Base-by-base conservation (phyloP, 2,888 invertebrate genomes). In the Drosophila tripunctata region DNA sequence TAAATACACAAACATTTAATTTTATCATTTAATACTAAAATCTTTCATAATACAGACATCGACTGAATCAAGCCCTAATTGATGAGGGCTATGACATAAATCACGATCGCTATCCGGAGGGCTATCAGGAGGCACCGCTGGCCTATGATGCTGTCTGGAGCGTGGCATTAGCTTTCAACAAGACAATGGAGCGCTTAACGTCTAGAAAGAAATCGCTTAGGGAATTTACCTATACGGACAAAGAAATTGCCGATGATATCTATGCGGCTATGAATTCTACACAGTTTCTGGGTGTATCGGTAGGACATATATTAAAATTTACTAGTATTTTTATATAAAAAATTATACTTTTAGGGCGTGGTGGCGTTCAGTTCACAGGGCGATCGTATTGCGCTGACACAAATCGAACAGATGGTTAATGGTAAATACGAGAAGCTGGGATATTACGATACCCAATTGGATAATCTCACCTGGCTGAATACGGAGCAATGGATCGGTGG, bases 91-190 rank as follows among this genome's bases (percentile, higher is more conserved):
- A 96, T 91, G 96, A 97, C 89, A 96, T 97, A 78, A 96, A 96
- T 90, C 95, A 96, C 67, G 95, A 96, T 89, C 93, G 96, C 68
- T 97, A 95, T 91, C 97, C 97, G 2, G 97, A 97, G 91, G 98
- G 99, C 8, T 98, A 98, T 92, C 97, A 97, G 89, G 99, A 99
- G 92, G 99, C 99, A 5, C 99, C 99, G 0, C 92, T 99, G 57
- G 99, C 99, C 41, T 99, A 99, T 90, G 99, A 99, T 92, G 99
- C 99, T 7, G 97, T 99, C 45, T 99, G 99, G 99, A 98, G 99
- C 35, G 96, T 99, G 27, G 99, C 99, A 33, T 92, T 99, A 89
- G 97, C 99, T 12, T 97, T 99, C 89, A 99, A 99, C 92, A 98
- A 98, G 92, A 98, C 99, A 17, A 97, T 97, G 95, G 95, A 96